phyloP scores from a whole-genome alignment of 2,797 vertebrate species.

The Sebastiscus albofasciatus region DNA sequence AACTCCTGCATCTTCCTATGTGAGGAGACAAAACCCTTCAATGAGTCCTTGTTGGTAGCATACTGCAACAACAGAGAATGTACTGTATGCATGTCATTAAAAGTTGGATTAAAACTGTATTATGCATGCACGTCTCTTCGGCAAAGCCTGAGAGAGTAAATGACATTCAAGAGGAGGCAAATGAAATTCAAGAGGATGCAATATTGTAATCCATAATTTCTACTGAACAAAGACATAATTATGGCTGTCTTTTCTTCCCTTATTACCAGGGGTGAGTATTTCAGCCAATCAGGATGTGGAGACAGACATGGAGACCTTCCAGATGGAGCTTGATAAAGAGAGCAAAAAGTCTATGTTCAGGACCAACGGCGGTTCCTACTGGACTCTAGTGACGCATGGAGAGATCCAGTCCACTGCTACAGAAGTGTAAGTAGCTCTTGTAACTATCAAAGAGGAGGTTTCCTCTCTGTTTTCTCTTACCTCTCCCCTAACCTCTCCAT shows the following conservation, averaged over 20 bases:
- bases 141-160: not conserved
- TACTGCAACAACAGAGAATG: not conserved
- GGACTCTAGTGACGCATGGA: conserved; percentile 93
- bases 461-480: not conserved
- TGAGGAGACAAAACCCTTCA: not conserved
- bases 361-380: conserved; percentile 91
- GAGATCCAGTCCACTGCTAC: conserved; percentile 94
- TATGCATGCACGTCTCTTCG: not conserved
- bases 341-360: conserved; percentile 94
- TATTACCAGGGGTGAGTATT: conserved; percentile 89
- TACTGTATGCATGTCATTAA: not conserved
- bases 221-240: not conserved
- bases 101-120: not conserved
- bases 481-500: not conserved
- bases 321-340: conserved; percentile 94
- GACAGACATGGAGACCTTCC: conserved; percentile 95
- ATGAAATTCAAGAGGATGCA: conserved; percentile 7
- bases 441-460: not conserved
- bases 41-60: not conserved
- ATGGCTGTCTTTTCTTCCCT: conserved; percentile 4
- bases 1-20: not conserved
- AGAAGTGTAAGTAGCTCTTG: conserved; percentile 86
- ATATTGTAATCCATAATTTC: not conserved
- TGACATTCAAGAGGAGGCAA: not conserved
- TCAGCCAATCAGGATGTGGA: conserved; percentile 97